Conservation (phyloP, 37 sponge, comb jelly and placozoan species). For the Chondrosia reniformis region DNA sequence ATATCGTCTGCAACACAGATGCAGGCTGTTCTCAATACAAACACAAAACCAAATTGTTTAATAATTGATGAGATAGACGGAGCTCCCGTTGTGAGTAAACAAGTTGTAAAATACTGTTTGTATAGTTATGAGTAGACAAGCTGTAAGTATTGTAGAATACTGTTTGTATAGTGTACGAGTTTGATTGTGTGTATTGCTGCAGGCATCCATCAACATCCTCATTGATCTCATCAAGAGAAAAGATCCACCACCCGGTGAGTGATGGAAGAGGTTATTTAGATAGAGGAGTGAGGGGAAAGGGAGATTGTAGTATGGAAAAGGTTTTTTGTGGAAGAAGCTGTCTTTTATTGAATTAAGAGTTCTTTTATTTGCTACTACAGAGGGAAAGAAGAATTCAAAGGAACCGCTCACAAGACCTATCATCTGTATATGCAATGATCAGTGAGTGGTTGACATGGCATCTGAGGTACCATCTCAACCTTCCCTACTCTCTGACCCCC, state of each 20-base stretch:
- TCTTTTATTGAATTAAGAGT: background rate
- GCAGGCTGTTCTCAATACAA: conserved; percentile 63
- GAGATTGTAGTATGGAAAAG: background rate
- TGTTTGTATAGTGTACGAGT: background rate
- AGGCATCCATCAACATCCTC: conserved; percentile 80
- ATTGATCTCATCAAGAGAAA: conserved; percentile 66
- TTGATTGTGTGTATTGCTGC: background rate
- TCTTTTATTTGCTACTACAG: background rate
- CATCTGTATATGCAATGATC: conserved; percentile 98
- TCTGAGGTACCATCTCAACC: background rate
- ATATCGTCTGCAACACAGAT: conserved; percentile 87
- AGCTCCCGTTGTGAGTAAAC: conserved; percentile 71
- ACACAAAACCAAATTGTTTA: conserved; percentile 87
- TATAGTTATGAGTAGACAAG: background rate
- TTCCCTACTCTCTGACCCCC: background rate
- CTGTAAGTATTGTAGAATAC: background rate
- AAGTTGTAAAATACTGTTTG: background rate
- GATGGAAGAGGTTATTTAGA: background rate
- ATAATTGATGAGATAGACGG: conserved; percentile 99
- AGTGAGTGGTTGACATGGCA: conserved; percentile 52
- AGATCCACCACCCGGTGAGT: conserved; percentile 25
- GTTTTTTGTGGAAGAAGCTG: background rate
- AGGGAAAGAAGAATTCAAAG: conserved; percentile 68
- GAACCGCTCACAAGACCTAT: conserved; percentile 79
- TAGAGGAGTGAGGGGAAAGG: background rate